These are phyloP conservation scores for Actenoides hombroni DNA, from an alignment of 2,113 vertebrate genomes.

Conservation along the genomic window DNA sequence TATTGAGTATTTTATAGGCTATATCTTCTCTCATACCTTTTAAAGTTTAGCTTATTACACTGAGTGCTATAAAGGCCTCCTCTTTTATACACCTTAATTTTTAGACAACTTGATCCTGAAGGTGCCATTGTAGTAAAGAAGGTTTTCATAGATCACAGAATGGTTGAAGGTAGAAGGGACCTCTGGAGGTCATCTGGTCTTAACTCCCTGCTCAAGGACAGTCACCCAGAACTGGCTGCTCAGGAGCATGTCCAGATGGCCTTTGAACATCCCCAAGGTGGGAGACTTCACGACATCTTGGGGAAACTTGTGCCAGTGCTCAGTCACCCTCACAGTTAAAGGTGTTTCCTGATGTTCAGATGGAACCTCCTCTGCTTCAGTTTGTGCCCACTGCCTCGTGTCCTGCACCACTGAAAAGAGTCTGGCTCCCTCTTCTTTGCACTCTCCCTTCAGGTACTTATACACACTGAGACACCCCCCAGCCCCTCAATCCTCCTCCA, in stretches of 20 bases:
- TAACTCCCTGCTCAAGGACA: background rate
- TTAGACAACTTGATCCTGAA: background rate
- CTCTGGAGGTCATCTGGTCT: background rate
- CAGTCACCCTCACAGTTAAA: background rate
- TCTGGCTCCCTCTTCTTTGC: background rate
- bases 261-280: background rate
- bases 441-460: background rate
- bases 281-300: fast-evolving
- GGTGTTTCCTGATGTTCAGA: background rate
- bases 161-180: background rate
- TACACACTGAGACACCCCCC: no score
- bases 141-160: background rate
- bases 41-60: background rate
- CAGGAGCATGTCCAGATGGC: background rate
- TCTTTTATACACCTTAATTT: background rate
- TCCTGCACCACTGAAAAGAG: background rate
- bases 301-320: background rate
- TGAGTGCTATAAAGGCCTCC: background rate
- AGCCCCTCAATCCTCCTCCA: background rate
- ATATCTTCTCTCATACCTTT: background rate
- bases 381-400: background rate
- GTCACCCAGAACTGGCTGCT: background rate
- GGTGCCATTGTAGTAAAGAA: background rate
- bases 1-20: background rate
- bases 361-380: background rate